These are phyloP conservation scores for Phylloscopus whistleri DNA, from an alignment of 2,113 vertebrate genomes.

Conservation along the genomic window DNA sequence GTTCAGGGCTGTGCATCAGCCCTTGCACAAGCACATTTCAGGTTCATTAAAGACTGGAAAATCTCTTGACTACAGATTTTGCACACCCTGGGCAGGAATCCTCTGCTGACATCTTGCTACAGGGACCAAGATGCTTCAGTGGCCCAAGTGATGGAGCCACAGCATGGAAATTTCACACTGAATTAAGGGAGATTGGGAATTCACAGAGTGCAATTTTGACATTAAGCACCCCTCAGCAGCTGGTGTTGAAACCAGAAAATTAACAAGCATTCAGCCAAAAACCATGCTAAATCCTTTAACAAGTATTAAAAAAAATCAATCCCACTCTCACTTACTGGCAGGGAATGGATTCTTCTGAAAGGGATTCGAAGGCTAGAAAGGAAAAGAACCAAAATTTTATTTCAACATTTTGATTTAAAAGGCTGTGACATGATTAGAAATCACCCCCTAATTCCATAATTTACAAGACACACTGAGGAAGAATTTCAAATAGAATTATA, in stretches of 20 bases:
- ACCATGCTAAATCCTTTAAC: background rate
- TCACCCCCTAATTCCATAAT: background rate
- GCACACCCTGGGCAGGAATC: background rate
- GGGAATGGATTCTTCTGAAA: conserved; percentile 70
- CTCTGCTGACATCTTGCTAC: background rate
- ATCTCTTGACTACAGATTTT: fast-evolving
- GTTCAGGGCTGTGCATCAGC: background rate
- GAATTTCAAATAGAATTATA: background rate
- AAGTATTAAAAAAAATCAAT: background rate
- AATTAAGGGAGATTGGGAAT: background rate
- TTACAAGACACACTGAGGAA: background rate
- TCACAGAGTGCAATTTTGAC: background rate
- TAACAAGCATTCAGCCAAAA: background rate
- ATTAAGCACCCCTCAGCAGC: background rate
- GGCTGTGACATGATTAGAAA: background rate
- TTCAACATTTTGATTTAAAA: background rate
- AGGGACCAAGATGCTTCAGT: background rate
- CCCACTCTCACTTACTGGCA: conserved; percentile 70
- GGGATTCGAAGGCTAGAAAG: conserved; percentile 60
- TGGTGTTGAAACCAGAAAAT: background rate
- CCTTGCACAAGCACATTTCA: background rate
- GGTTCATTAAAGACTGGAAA: background rate
- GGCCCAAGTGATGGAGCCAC: background rate
- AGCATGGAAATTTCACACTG: fast-evolving
- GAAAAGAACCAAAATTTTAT: background rate